A percentile compares a stretch with the other conserved stretches of the same genome.
These are phyloP conservation scores for Indicator indicator DNA, from an alignment of 2,113 vertebrate genomes.

Conservation along the genomic window DNA sequence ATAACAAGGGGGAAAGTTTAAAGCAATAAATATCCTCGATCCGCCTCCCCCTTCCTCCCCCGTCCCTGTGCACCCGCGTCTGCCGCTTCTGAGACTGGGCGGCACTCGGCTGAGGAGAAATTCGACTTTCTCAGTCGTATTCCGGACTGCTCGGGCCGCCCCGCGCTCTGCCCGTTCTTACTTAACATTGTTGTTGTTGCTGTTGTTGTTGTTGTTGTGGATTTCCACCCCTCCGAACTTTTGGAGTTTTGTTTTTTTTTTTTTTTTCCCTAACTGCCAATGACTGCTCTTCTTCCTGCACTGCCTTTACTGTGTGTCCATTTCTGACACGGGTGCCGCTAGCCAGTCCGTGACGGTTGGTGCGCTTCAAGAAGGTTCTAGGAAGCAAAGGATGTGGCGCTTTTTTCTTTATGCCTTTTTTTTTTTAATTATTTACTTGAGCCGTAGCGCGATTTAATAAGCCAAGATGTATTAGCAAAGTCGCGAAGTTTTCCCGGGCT, in stretches of 20 bases:
- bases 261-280: background rate
- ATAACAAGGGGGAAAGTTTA: constrained; percentile 69
- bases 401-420: background rate
- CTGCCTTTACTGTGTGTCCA: background rate
- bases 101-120: background rate
- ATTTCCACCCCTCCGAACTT: accelerated
- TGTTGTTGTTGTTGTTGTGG: no score
- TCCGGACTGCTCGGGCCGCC: background rate
- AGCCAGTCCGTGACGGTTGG: background rate
- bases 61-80: no score
- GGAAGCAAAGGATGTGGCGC: background rate
- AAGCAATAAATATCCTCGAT: constrained; percentile 50
- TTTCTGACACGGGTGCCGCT: background rate
- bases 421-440: background rate
- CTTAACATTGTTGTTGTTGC: no score
- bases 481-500: background rate
- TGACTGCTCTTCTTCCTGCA: background rate
- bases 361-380: background rate
- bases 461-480: background rate
- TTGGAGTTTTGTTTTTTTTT: background rate
- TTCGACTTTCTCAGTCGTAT: background rate
- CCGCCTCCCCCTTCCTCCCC: background rate
- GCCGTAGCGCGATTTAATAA: background rate
- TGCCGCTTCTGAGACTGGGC: background rate
- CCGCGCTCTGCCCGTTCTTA: background rate